These are phyloP conservation scores for Periplaneta americana DNA, from an alignment of 1,140 invertebrate genomes.

Conservation along the genomic window DNA sequence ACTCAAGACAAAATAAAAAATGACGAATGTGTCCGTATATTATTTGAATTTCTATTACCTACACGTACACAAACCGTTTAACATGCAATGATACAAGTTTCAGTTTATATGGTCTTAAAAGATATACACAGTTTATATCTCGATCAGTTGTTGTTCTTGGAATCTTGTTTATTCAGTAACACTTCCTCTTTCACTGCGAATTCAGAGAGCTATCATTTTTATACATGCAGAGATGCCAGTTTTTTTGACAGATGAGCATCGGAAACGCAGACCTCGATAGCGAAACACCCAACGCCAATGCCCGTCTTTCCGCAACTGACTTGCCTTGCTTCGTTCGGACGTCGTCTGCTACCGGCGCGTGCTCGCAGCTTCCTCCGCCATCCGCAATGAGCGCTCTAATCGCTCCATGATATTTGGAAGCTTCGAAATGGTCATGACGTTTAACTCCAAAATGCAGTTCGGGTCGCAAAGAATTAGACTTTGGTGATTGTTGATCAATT, in stretches of 20 bases:
- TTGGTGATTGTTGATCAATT: too few species aligned
- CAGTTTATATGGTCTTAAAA: not conserved
- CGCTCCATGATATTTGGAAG: not conserved
- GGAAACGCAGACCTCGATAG: not conserved
- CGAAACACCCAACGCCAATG: not conserved
- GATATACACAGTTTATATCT: not conserved
- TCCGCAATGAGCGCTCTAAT: not conserved
- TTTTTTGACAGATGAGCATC: not conserved
- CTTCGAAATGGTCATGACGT: not conserved
- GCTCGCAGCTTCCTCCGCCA: not conserved
- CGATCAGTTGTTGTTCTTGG: not conserved
- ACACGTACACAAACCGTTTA: not conserved
- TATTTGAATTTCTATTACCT: not conserved
- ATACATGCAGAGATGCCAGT: not conserved
- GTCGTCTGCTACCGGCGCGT: not conserved
- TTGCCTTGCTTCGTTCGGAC: too few species aligned
- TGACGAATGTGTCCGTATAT: too few species aligned
- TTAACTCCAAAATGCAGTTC: too few species aligned
- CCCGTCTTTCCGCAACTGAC: not conserved
- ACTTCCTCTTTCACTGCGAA: not conserved
- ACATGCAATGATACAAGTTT: not conserved
- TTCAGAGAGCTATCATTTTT: not conserved
- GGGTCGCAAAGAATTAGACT: too few species aligned
- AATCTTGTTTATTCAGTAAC: not conserved
- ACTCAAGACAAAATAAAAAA: too few species aligned